Evolutionary conservation across 2,113 vertebrate species (phyloP).

Genomic region (Lagopus muta): DNA sequence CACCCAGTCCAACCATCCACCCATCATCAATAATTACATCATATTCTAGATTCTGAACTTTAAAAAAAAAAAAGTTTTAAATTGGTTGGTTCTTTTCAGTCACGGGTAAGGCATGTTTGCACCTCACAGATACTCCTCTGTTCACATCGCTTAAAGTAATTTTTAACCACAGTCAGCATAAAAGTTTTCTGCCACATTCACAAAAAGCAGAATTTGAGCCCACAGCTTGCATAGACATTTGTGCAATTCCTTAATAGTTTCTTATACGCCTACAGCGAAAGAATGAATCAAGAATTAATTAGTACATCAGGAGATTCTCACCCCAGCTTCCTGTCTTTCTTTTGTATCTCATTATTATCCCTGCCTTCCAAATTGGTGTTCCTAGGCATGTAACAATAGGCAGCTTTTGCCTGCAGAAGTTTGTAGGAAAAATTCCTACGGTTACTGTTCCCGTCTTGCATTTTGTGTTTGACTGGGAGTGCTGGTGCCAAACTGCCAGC

Average conservation of each 20-base stretch:
- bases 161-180: neutral
- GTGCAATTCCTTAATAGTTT: conserved; percentile 53
- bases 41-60: neutral
- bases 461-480: neutral
- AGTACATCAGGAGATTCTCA: conserved; percentile 57
- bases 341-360: conserved; percentile 38
- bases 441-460: neutral
- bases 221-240: conserved; percentile 26
- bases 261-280: conserved; percentile 28
- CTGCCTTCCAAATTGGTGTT: conserved; percentile 8
- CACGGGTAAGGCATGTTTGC: neutral
- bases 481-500: conserved; percentile 2
- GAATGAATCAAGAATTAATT: conserved; percentile 68
- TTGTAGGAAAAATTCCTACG: conserved; percentile 29
- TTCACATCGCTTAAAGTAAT: neutral
- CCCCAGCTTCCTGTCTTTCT: conserved; percentile 59
- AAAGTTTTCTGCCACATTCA: conserved; percentile 35
- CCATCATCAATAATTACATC: neutral
- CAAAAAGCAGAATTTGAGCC: conserved; percentile 30
- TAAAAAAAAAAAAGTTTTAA: neutral
- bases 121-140: neutral
- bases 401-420: neutral
- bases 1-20: too few species aligned
- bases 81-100: neutral
- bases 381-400: conserved; percentile 24